Evolutionary conservation across 2,888 invertebrate species (phyloP).

Genomic region (Fragum sueziense): DNA sequence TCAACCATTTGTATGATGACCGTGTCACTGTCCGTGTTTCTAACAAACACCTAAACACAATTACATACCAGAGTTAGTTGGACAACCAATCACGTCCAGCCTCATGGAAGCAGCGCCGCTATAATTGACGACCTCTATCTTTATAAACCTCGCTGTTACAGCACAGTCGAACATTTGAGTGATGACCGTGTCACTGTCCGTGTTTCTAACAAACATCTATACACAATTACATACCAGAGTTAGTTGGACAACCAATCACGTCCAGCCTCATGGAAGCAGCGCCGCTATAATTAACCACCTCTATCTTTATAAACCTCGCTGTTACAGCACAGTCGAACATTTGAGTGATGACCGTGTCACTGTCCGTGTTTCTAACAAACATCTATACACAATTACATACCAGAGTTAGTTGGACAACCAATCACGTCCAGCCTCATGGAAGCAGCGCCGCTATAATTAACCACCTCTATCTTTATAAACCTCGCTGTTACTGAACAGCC

Average conservation of each 20-base stretch:
- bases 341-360: conserved; percentile 60
- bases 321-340: conserved; percentile 64
- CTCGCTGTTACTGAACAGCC: conserved; percentile 63
- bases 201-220: conserved; percentile 66
- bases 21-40: conserved; percentile 64
- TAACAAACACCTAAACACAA: conserved; percentile 58
- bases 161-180: conserved; percentile 65
- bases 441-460: conserved; percentile 43
- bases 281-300: conserved; percentile 46
- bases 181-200: conserved; percentile 60
- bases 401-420: conserved; percentile 64
- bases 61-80: conserved; percentile 63
- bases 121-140: conserved; percentile 52
- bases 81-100: conserved; percentile 64
- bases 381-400: conserved; percentile 49
- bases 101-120: conserved; percentile 53
- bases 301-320: conserved; percentile 58
- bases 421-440: conserved; percentile 63
- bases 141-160: conserved; percentile 57
- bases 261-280: conserved; percentile 61
- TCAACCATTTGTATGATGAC: conserved; percentile 62
- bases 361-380: conserved; percentile 64
- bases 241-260: conserved; percentile 62
- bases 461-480: conserved; percentile 56
- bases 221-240: conserved; percentile 62